These are phyloP conservation scores for Spatulosminthurus flaviceps DNA, from an alignment of 2,888 invertebrate genomes.

Conservation along the genomic window DNA sequence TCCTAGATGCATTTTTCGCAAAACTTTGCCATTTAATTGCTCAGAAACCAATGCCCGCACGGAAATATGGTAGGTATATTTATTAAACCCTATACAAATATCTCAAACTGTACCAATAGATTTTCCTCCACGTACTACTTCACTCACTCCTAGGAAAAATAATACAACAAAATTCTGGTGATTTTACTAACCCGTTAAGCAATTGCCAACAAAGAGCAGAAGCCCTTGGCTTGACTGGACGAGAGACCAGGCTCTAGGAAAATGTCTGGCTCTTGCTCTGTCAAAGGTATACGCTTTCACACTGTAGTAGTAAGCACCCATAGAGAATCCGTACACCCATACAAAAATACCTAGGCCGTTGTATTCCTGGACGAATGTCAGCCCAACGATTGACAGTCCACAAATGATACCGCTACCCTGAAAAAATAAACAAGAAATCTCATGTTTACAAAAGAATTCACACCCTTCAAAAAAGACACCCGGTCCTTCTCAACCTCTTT, in stretches of 20 bases:
- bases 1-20: too few relatives aligned
- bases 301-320: constrained; percentile 87
- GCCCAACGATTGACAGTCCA: constrained; percentile 56
- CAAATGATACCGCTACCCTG: constrained; percentile 55
- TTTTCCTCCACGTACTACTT: too few relatives aligned
- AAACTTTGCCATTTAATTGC: too few relatives aligned
- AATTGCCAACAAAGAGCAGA: constrained; percentile 84
- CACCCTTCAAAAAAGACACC: too few relatives aligned
- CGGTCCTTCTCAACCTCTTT: too few relatives aligned
- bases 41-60: too few relatives aligned
- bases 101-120: too few relatives aligned
- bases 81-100: too few relatives aligned
- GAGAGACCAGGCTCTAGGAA: constrained; percentile 88
- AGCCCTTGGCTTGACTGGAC: constrained; percentile 87
- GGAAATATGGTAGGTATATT: too few relatives aligned
- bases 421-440: too few relatives aligned
- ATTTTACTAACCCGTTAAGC: constrained; percentile 75
- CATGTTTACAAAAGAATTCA: too few relatives aligned
- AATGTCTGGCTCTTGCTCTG: constrained; percentile 83
- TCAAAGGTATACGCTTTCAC: constrained; percentile 90
- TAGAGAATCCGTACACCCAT: constrained; percentile 75
- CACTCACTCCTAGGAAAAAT: too few relatives aligned
- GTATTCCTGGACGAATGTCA: constrained; percentile 67
- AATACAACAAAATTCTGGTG: neutral
- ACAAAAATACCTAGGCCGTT: constrained; percentile 74